Conservation (phyloP, 2,888 invertebrate genomes). For the Sphinx pinastri region DNA sequence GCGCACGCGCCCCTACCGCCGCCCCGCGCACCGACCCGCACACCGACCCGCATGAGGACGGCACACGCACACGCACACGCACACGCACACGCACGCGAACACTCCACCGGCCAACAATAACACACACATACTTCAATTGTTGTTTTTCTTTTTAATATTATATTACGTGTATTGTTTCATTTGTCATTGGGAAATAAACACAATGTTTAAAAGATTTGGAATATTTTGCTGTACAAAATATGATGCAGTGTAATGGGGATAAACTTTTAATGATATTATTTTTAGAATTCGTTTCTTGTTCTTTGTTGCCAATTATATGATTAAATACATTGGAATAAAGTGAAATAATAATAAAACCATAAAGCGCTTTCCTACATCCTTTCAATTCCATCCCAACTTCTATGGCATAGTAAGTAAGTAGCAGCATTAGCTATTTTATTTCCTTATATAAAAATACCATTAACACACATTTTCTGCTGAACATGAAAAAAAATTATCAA, state of each 20-base stretch:
- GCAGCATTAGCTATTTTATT: not conserved
- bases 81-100: not conserved
- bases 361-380: conserved; percentile 7
- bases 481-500: too few relatives aligned
- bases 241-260: not conserved
- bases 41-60: conserved; percentile 21
- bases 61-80: not conserved
- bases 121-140: not conserved
- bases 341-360: conserved; percentile 15
- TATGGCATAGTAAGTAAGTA: conserved; percentile 9
- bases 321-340: not conserved
- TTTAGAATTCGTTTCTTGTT: not conserved
- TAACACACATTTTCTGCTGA: too few relatives aligned
- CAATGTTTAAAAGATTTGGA: not conserved
- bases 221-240: not conserved
- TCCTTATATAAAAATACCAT: too few relatives aligned
- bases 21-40: conserved; percentile 28
- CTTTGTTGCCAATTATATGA: not conserved
- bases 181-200: not conserved
- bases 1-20: conserved; percentile 32
- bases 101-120: not conserved
- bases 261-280: not conserved
- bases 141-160: not conserved
- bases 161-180: not conserved
- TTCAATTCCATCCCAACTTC: not conserved